Evolutionary conservation across 2,113 vertebrate genomes (phyloP), one percentile per base, ranked within the genome.

Genomic region (Salvator merianae): DNA sequence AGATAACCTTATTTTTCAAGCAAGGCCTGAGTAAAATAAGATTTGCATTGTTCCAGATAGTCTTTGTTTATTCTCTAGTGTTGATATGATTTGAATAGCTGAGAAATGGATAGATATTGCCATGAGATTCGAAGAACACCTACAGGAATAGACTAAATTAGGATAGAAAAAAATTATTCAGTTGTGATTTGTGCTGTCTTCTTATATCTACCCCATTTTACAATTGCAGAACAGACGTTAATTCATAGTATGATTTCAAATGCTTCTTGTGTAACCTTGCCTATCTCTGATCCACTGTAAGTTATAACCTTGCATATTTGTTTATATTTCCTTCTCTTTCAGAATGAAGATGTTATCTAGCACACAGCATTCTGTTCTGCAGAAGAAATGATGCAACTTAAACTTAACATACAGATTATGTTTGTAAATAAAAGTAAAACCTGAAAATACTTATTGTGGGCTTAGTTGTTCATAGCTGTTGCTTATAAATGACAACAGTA

Each of bases 401-500:
- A 72, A 72, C 85, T 83, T 84, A 70, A 30, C 47, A 2, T 83
- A 81, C 77, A 89, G 50, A 16, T 88, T 91, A 32, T 88, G 78
- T 89, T 89, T 95, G 81, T 93, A 90, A 96, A 96, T 96, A 95
- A 96, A 95, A 69, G 4, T 59, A 75, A n/a, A 81, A 93, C 79
- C 36, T 90, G 70, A 88, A 83, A 68, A 3, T 76, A 47, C 77
- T 59, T 20, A 30, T 59, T 36, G 30, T 79, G 43, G 59, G 0
- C 40, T 91, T 80, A 34, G 84, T 1, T 88, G 76, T 88, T 91
- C 84, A 10, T 77, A 53, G 43, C 2, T 75, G 32, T 34, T 47
- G 43, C 43, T 59, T 18, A 26, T 50, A 28, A 53, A 70, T 16
- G 28, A 5, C 30, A 30, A 28, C 1, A 30, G 36, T 55, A 18